These are phyloP conservation scores for Tortrix viridana DNA, from an alignment of 2,888 invertebrate genomes.

Conservation along the genomic window DNA sequence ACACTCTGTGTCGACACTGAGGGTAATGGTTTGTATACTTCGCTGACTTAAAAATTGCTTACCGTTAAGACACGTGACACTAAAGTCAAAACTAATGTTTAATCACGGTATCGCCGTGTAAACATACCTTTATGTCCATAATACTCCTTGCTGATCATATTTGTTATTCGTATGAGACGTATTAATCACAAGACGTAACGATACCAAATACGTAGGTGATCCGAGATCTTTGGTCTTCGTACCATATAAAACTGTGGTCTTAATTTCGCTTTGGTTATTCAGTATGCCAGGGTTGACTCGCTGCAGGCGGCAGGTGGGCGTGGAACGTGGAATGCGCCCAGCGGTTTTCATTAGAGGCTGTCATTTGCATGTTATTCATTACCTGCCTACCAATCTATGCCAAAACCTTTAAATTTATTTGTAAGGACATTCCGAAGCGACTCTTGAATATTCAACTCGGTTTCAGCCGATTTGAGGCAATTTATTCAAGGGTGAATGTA, in stretches of 20 bases:
- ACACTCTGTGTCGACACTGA: too few species aligned
- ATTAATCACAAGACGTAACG: too few species aligned
- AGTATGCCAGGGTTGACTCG: slow-evolving; percentile 8
- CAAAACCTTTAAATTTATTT: slow-evolving; percentile 30
- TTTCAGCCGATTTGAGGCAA: slow-evolving; percentile 1
- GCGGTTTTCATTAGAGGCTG: slow-evolving; percentile 36
- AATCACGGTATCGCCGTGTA: too few species aligned
- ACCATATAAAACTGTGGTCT: not conserved
- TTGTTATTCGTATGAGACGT: too few species aligned
- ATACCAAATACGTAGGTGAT: too few species aligned
- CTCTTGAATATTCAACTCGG: slow-evolving; percentile 13
- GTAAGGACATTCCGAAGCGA: slow-evolving; percentile 10
- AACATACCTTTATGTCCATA: too few species aligned
- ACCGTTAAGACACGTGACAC: too few species aligned
- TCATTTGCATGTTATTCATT: slow-evolving; percentile 39
- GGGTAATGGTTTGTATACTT: too few species aligned
- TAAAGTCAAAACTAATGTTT: too few species aligned
- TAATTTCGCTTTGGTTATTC: slow-evolving; percentile 9
- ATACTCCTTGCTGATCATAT: too few species aligned
- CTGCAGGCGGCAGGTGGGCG: not conserved
- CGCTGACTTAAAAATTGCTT: too few species aligned
- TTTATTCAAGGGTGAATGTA: not conserved
- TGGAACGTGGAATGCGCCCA: slow-evolving; percentile 2
- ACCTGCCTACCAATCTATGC: slow-evolving; percentile 30
- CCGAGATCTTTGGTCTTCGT: not conserved